phyloP scores from a whole-genome alignment of 2,113 vertebrate species.

The Pangasianodon gigas region DNA sequence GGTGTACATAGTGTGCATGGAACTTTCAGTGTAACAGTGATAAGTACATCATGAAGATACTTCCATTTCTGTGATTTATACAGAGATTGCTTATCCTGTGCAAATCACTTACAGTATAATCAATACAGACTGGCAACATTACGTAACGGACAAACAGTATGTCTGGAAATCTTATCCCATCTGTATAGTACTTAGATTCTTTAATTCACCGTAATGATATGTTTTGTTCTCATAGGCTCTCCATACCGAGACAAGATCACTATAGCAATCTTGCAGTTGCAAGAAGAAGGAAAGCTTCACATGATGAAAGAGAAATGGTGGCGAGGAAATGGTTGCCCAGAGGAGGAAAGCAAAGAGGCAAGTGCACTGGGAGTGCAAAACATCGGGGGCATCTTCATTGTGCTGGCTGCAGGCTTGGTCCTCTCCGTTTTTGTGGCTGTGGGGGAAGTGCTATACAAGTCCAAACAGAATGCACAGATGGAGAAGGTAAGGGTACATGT shows the following conservation, averaged over 20 bases:
- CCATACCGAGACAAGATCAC: slow-evolving; percentile 98
- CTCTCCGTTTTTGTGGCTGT: slow-evolving; percentile 98
- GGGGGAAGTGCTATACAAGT: slow-evolving; percentile 97
- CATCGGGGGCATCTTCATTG: slow-evolving; percentile 98
- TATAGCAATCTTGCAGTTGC: slow-evolving; percentile 96
- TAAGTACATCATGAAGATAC: not conserved
- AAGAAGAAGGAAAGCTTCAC: slow-evolving; percentile 96
- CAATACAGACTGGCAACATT: not conserved
- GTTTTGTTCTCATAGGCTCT: slow-evolving; percentile 77
- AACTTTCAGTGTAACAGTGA: not conserved
- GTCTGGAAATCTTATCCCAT: not conserved
- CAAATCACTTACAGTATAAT: not conserved
- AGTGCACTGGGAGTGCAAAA: slow-evolving; percentile 97
- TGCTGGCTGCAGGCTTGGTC: slow-evolving; percentile 93
- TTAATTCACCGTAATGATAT: not conserved
- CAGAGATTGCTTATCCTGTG: not conserved
- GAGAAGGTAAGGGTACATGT: slow-evolving; percentile 87
- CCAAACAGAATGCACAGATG: slow-evolving; percentile 95
- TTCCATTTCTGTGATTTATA: not conserved
- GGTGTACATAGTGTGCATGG: too few relatives aligned
- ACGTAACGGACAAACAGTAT: not conserved
- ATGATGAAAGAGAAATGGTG: slow-evolving; percentile 99
- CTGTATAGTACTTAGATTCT: not conserved
- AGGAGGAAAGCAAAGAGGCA: slow-evolving; percentile 97
- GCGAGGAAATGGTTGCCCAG: slow-evolving; percentile 94